phyloP scores from a whole-genome alignment of 2,113 vertebrate genomes.

The Lasiurus borealis region DNA sequence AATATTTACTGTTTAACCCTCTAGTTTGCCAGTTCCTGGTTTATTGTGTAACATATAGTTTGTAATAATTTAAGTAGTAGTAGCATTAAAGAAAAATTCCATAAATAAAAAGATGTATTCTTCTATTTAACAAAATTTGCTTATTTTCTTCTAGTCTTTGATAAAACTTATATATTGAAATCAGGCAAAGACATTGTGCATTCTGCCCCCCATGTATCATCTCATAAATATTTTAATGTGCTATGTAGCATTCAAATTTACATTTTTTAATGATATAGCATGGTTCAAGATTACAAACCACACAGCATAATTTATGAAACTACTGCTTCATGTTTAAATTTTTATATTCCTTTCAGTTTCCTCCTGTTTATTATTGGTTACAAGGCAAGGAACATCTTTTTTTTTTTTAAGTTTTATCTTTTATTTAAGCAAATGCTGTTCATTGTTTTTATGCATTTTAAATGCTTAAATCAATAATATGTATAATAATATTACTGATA shows the following conservation, averaged over 20 bases:
- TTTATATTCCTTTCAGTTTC: not conserved
- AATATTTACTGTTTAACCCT: not conserved
- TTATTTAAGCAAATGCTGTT: no score
- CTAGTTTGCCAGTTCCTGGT: not conserved
- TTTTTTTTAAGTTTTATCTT: no score
- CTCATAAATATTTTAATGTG: not conserved
- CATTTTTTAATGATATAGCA: not conserved
- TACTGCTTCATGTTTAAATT: conserved; percentile 21
- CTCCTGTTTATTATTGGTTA: not conserved
- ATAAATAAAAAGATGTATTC: conserved; percentile 8
- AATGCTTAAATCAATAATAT: no score
- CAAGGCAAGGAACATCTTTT: not conserved
- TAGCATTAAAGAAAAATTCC: not conserved
- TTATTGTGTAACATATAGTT: not conserved
- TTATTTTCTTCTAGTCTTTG: conserved; percentile 34
- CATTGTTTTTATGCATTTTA: no score
- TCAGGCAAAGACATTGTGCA: not conserved
- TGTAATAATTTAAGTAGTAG: not conserved
- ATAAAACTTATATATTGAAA: conserved; percentile 32
- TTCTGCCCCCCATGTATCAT: not conserved
- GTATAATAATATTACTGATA: no score
- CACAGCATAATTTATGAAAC: not conserved
- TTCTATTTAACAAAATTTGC: not conserved
- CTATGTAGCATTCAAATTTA: not conserved
- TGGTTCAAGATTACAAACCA: conserved; percentile 10